Evolutionary conservation across 2,797 vertebrate species (phyloP).

Genomic region (Lycodopsis pacificus): DNA sequence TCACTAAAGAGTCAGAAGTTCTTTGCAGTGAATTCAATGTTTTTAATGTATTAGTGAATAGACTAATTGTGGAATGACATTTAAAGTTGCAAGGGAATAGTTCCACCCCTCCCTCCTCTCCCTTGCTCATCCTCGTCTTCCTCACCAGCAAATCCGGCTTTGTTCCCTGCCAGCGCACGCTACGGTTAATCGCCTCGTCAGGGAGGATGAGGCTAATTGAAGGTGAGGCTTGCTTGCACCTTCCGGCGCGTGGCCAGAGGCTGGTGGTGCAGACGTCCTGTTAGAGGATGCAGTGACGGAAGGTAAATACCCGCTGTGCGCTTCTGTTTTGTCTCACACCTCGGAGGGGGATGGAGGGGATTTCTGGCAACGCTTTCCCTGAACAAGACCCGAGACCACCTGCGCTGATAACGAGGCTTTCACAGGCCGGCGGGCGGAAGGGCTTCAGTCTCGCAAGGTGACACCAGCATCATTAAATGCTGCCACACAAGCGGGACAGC

Average conservation of each 20-base stretch:
- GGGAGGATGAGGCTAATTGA: slow-evolving; percentile 81
- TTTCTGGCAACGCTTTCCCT: slow-evolving; percentile 48
- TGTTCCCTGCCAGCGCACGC: slow-evolving; percentile 68
- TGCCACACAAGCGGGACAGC: slow-evolving; percentile 20
- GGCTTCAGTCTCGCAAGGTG: slow-evolving; percentile 39
- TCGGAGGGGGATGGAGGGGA: slow-evolving; percentile 34
- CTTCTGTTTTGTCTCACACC: slow-evolving; percentile 60
- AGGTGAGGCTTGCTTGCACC: slow-evolving; percentile 62
- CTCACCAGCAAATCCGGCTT: slow-evolving; percentile 80
- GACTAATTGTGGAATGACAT: slow-evolving; percentile 18
- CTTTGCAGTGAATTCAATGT: slow-evolving; percentile 1
- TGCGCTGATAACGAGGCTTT: slow-evolving; percentile 27
- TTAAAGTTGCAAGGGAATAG: slow-evolving; percentile 19
- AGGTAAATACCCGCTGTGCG: slow-evolving; percentile 39
- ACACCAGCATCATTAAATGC: slow-evolving; percentile 25
- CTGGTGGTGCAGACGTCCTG: slow-evolving; percentile 55
- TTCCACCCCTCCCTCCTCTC: slow-evolving; percentile 39
- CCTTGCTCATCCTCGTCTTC: slow-evolving; percentile 49
- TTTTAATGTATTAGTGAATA: not conserved
- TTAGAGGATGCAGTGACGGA: slow-evolving; percentile 42
- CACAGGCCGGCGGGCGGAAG: slow-evolving; percentile 30
- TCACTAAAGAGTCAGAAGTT: not conserved
- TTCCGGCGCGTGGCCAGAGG: slow-evolving; percentile 44
- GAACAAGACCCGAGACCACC: slow-evolving; percentile 37
- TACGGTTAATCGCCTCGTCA: slow-evolving; percentile 79